Evolutionary conservation across 2,797 vertebrate genomes (phyloP).

Genomic region (Eupleurogrammus muticus): DNA sequence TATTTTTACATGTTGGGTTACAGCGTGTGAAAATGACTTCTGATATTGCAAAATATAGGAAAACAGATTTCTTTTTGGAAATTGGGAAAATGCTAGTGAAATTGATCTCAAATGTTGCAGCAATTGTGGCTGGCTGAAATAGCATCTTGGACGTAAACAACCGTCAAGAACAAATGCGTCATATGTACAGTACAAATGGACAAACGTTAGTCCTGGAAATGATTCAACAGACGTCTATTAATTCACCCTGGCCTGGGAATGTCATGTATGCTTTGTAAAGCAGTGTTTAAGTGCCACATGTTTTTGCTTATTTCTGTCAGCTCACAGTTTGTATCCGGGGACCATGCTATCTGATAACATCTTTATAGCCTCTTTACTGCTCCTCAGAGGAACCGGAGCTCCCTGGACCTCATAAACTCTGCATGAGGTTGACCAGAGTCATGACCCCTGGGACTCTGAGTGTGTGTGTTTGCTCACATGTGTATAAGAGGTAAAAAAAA

Average conservation of each 20-base stretch:
- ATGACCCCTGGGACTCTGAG: slow-evolving; percentile 41
- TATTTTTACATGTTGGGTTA: too few species aligned
- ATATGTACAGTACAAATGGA: background rate
- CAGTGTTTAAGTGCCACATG: slow-evolving; percentile 50
- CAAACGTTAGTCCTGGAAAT: background rate
- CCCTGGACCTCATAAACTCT: slow-evolving; percentile 68
- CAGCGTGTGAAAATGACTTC: background rate
- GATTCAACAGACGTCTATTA: background rate
- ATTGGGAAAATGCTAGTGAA: background rate
- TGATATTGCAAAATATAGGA: background rate
- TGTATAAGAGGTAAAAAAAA: background rate
- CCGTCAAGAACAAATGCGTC: background rate
- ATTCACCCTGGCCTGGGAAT: slow-evolving; percentile 4
- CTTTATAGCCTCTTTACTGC: slow-evolving; percentile 63
- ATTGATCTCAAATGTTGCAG: background rate
- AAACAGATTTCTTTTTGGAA: background rate
- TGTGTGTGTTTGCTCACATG: slow-evolving; percentile 9
- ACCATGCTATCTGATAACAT: slow-evolving; percentile 51
- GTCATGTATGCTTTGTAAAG: background rate
- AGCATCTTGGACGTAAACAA: background rate
- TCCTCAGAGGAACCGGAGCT: slow-evolving; percentile 54
- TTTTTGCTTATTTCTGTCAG: slow-evolving; percentile 49
- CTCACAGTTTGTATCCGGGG: slow-evolving; percentile 10
- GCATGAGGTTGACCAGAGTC: slow-evolving; percentile 49
- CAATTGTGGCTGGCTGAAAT: slow-evolving; percentile 1